Percentiles rank a stretch among this genome's conserved stretches.
phyloP scores from a whole-genome alignment of 1,140 invertebrate species.

The Zaprionus camerounensis region DNA sequence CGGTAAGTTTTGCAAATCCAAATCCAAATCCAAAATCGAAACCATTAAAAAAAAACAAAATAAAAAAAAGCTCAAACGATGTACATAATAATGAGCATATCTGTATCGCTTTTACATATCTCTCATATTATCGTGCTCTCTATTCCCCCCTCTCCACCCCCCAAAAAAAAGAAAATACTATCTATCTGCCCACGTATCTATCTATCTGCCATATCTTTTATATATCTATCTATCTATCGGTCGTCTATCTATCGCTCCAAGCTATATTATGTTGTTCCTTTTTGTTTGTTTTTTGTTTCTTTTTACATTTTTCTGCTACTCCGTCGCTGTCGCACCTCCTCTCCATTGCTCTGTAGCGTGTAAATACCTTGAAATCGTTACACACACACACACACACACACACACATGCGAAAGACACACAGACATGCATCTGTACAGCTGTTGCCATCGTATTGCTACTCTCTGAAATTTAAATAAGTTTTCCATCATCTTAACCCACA shows the following conservation, averaged over 20 bases:
- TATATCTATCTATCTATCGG: conserved; percentile 30
- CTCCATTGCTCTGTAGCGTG: conserved; percentile 48
- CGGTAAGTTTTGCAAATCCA: conserved; percentile 87
- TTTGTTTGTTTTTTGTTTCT: background rate
- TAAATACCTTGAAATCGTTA: conserved; percentile 58
- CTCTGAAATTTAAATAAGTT: conserved; percentile 20
- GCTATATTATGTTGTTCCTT: conserved; percentile 28
- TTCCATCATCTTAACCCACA: conserved; percentile 7
- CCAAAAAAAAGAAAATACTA: background rate
- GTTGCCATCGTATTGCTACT: conserved; percentile 1
- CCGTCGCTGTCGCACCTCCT: conserved; percentile 15
- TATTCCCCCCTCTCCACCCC: conserved; percentile 29
- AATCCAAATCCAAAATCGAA: conserved; percentile 58
- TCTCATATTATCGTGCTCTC: conserved; percentile 63
- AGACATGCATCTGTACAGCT: conserved; percentile 12
- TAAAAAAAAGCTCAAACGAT: conserved; percentile 29
- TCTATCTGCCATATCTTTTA: conserved; percentile 34
- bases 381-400: background rate
- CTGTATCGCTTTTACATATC: conserved; percentile 75
- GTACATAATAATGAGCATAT: conserved; percentile 46
- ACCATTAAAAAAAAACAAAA: conserved; percentile 39
- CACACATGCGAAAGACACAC: conserved; percentile 1
- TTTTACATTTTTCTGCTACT: background rate
- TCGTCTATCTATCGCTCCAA: conserved; percentile 42
- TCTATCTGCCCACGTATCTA: conserved; percentile 20